Conservation (phyloP, 2,113 vertebrate genomes). For the Calyptommatus sinebrachiatus region DNA sequence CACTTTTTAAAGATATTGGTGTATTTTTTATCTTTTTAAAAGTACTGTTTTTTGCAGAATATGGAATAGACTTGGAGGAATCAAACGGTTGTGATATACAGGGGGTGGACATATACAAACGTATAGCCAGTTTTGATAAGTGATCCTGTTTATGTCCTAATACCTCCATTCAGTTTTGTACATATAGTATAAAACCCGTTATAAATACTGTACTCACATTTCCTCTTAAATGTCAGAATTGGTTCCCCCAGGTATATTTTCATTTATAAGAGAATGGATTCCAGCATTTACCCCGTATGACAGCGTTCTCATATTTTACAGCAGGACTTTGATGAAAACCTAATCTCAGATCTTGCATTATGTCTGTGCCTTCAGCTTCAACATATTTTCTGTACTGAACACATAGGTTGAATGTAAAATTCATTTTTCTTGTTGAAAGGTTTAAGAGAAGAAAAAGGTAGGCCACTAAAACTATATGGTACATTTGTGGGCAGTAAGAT, state of each 20-base stretch:
- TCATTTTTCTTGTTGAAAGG: not conserved
- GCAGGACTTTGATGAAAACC: no score
- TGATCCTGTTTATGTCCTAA: not conserved
- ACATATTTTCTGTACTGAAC: not conserved
- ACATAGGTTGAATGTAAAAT: not conserved
- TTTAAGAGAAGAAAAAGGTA: not conserved
- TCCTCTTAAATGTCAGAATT: constrained; percentile 4
- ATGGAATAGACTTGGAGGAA: no score
- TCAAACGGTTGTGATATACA: no score
- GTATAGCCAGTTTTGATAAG: not conserved
- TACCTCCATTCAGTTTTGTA: not conserved
- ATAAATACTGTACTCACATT: not conserved
- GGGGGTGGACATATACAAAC: not conserved
- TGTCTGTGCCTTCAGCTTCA: not conserved
- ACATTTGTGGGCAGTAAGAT: not conserved
- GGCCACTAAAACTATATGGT: not conserved
- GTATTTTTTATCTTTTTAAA: not conserved
- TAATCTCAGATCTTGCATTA: not conserved
- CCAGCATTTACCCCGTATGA: not conserved
- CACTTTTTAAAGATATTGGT: no score
- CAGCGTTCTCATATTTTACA: not conserved
- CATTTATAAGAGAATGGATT: not conserved
- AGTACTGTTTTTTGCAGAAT: no score
- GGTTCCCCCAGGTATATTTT: not conserved
- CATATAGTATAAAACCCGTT: not conserved